Evolutionary conservation across 2,888 invertebrate species (phyloP).

Genomic region (Papilio protenor): DNA sequence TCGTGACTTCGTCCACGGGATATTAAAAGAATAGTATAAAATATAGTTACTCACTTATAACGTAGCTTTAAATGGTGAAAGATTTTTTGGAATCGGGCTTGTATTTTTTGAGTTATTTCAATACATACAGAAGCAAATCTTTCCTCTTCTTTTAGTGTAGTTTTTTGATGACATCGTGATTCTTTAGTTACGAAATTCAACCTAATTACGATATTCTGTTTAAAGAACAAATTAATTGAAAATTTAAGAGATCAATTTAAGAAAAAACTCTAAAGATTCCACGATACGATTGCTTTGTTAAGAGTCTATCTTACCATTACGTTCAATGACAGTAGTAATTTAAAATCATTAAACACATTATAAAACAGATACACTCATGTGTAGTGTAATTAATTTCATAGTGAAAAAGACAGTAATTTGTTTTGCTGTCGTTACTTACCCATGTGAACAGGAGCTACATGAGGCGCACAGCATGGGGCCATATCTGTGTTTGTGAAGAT

Average conservation of each 20-base stretch:
- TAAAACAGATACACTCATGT: not conserved
- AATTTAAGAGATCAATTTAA: too few species aligned
- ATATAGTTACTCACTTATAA: too few species aligned
- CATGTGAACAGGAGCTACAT: conserved; percentile 63
- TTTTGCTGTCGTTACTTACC: conserved; percentile 59
- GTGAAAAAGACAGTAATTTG: conserved; percentile 26
- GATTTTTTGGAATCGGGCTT: too few species aligned
- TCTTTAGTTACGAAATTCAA: not conserved
- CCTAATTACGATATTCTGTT: not conserved
- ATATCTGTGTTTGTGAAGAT: conserved; percentile 74
- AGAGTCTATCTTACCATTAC: not conserved
- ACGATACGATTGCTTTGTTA: not conserved
- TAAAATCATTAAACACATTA: not conserved
- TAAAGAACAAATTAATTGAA: not conserved
- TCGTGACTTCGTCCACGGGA: too few species aligned
- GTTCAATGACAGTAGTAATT: not conserved
- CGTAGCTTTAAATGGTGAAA: too few species aligned
- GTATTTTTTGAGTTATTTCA: too few species aligned
- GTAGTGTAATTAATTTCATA: not conserved
- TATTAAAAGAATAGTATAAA: too few species aligned
- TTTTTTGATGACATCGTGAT: not conserved
- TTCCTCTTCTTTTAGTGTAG: too few species aligned
- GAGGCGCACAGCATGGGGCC: conserved; percentile 75
- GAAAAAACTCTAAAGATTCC: too few species aligned
- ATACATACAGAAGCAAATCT: too few species aligned